Base-by-base conservation (phyloP, 30 jellyfish, hydroid and myxozoan genomes). In the Catostylus mosaicus region DNA sequence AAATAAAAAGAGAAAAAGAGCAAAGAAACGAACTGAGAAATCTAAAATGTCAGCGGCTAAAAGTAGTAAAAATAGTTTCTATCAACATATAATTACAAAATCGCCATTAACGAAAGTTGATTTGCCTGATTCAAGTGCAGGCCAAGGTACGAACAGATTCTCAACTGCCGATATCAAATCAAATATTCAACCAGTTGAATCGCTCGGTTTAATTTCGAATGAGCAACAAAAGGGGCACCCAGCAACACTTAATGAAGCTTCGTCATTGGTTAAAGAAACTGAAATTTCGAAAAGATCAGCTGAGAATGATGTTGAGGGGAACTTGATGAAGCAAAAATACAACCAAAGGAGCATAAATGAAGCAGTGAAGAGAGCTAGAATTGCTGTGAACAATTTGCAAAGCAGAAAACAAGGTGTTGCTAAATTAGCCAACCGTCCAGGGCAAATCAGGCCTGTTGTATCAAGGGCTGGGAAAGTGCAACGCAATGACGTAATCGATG, bases 331-430 rank as follows among this genome's bases (percentile, higher is more conserved):
- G 1, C 73, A 31, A 61, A 63, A 68, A 54, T 54, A 88, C 31
- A 47, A 43, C 51, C 66, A 72, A 19, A 40, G 47, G 26, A 80
- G 54, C 1, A 2, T 76, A 16, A 69, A 45, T 51, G 96, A 86
- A 31, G 96, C 96, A n/a, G 76, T 75, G 37, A 77, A 37, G 59
- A 67, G 74, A 9, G 96, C 96, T 0, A 61, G 96, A 22, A 65
- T 83, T 10, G 89, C 90, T 20, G 73, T 75, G 46, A 77, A 65
- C 56, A 38, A 30, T 3, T 16, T 75, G 31, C 83, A 84, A 61
- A 73, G 40, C 35, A 73, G 77, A 36, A 61, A 40, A 30, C 88
- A 48, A 36, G 69, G 34, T 10, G 54, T 48, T 2, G 65, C 70
- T 12, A 70, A 69, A 27, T 61, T 72, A 2, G 32, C 22, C 22